Evolutionary conservation across 64 coral and sea anemone genomes (phyloP), one percentile per base, ranked within the genome.

Genomic region (Actinia tenebrosa): DNA sequence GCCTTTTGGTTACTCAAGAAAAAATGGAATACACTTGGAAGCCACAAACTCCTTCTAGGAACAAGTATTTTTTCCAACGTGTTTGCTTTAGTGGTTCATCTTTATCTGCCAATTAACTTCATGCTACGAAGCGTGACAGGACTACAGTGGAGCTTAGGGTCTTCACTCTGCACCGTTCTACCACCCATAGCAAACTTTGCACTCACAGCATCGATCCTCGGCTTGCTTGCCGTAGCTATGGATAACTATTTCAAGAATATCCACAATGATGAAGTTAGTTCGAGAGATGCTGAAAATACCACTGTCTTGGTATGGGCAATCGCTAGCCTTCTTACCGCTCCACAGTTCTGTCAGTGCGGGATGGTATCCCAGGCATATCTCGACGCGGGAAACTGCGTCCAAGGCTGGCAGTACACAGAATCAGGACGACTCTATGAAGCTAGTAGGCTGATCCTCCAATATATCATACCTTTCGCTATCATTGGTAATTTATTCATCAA

Each of bases 301-400:
- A 45, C 53, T 25, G 83, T 85, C 19, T 83, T 85, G 53, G 46
- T 85, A 8, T 85, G 50, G 50, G 83, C 17, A 4, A 42, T 58
- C 15, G 83, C 83, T 5, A 44, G 52, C 25, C 53, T 85, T 10
- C 60, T 85, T 42, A 44, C 56, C 18, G 83, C 83, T 58, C 83
- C 83, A 37, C 52, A 85, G 53, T 85, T 85, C 58, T 85, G 83
- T 46, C 54, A 85, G 13, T 85, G 83, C 26, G 83, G 83, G 19
- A 53, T 45, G 17, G 79, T 81, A 11, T 59, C 50, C 3, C 25
- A 85, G 17, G 22, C 53, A 62, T 85, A 42, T n/a, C 19, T 61
- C 1, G 19, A 19, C 30, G 56, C 60, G 46, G 83, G 54, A 83
- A 43, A 59, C 15, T 85, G 83, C 43, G 23, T 85, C 20, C 83